phyloP scores from a whole-genome alignment of 2,113 vertebrate species.

The Notothenia coriiceps region DNA sequence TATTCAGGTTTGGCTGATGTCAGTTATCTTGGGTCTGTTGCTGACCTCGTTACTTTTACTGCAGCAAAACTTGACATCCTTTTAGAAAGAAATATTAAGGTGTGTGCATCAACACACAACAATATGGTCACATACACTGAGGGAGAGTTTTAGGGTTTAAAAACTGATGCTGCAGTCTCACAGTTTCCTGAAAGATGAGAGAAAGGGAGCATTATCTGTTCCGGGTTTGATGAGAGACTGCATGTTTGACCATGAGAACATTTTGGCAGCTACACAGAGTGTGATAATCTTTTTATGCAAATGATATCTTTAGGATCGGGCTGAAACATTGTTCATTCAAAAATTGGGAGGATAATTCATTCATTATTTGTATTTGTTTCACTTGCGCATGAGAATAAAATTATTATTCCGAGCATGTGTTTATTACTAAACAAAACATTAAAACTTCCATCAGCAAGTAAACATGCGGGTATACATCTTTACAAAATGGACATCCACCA shows the following conservation, averaged over 20 bases:
- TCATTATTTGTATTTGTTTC: not conserved
- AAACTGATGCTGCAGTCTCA: conserved; percentile 57
- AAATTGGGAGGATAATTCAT: not conserved
- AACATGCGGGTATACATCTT: conserved; percentile 18
- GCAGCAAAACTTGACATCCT: conserved; percentile 41
- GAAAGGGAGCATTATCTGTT: conserved; percentile 18
- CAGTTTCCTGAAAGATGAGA: conserved; percentile 11
- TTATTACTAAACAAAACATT: conserved; percentile 16
- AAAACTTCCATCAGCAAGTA: conserved; percentile 1
- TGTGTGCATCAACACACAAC: not conserved
- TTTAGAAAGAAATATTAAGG: conserved; percentile 2
- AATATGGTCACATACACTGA: not conserved
- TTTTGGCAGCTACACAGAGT: conserved; percentile 5
- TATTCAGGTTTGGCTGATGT: conserved; percentile 29
- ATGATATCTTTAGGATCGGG: not conserved
- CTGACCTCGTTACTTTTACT: conserved; percentile 41
- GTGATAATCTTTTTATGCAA: not conserved
- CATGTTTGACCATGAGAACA: conserved; percentile 8
- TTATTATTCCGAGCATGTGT: not conserved
- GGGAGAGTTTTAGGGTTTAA: conserved; percentile 15
- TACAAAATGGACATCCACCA: not conserved
- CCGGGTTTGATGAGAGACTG: conserved; percentile 23
- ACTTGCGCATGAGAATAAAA: not conserved
- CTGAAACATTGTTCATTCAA: not conserved
- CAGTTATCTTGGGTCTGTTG: conserved; percentile 17